phyloP scores from a whole-genome alignment of 1,140 invertebrate genomes.

The Paralvinella palmiformis region DNA sequence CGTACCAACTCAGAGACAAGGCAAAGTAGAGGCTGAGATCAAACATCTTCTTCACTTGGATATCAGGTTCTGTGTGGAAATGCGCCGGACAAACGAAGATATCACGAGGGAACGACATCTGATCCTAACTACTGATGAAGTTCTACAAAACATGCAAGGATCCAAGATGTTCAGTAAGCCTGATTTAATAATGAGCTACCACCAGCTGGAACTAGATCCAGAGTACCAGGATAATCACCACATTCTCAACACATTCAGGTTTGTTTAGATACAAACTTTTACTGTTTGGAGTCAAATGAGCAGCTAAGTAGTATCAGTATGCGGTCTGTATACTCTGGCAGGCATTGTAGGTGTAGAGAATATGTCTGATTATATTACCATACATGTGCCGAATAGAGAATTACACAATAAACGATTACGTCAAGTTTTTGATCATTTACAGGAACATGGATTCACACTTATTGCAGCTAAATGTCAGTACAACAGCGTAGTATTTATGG shows the following conservation, averaged over 20 bases:
- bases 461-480: too few species aligned
- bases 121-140: not conserved
- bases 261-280: conserved; percentile 14
- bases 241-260: conserved; percentile 14
- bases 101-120: too few species aligned
- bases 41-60: too few species aligned
- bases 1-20: too few species aligned
- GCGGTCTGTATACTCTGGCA: not conserved
- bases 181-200: not conserved
- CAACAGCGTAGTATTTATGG: too few species aligned
- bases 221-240: conserved; percentile 21
- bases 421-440: not conserved
- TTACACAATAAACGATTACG: not conserved
- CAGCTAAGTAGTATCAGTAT: not conserved
- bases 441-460: not conserved
- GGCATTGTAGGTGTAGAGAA: not conserved
- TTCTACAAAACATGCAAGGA: not conserved
- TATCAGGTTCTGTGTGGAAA: conserved; percentile 13
- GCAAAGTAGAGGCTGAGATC: too few species aligned
- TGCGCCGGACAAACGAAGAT: conserved; percentile 13
- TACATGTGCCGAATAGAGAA: not conserved
- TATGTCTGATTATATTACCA: not conserved
- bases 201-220: conserved; percentile 18
- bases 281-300: conserved; percentile 14
- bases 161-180: not conserved